Conservation (phyloP, 2,888 invertebrate genomes). For the Arctia plantaginis region DNA sequence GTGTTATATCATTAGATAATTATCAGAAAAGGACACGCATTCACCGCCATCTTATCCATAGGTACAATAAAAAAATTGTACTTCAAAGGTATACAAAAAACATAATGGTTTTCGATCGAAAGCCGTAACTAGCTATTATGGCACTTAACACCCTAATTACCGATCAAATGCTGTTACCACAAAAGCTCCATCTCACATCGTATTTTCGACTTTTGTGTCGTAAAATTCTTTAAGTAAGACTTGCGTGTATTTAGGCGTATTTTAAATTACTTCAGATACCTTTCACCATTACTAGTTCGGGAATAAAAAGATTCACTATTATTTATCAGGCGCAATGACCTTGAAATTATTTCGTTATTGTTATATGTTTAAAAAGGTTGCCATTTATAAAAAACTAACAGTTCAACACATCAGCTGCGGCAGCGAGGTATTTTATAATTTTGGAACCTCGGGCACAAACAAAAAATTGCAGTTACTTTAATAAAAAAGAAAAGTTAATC, state of each 20-base stretch:
- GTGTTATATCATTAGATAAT: conserved; percentile 57
- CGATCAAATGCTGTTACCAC: conserved; percentile 82
- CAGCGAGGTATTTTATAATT: neutral
- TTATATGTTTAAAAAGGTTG: no score
- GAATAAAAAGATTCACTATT: conserved; percentile 8
- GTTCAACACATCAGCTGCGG: neutral
- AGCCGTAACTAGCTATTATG: conserved; percentile 80
- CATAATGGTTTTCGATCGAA: conserved; percentile 75
- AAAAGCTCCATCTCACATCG: conserved; percentile 76
- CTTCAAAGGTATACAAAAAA: conserved; percentile 65
- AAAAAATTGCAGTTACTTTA: no score
- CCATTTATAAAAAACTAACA: neutral
- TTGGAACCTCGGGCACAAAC: no score
- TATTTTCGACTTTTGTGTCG: conserved; percentile 77
- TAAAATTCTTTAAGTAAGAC: conserved; percentile 71
- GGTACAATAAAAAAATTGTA: conserved; percentile 64
- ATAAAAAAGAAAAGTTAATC: no score
- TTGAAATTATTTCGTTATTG: neutral
- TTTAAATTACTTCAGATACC: conserved; percentile 72
- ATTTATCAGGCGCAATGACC: neutral
- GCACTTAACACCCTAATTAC: conserved; percentile 83
- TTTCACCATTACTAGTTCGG: conserved; percentile 40
- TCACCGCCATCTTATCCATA: conserved; percentile 63
- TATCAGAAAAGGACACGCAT: conserved; percentile 64
- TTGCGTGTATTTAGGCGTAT: conserved; percentile 70